Conservation (phyloP, 2,113 vertebrate genomes). For the Podarcis muralis region DNA sequence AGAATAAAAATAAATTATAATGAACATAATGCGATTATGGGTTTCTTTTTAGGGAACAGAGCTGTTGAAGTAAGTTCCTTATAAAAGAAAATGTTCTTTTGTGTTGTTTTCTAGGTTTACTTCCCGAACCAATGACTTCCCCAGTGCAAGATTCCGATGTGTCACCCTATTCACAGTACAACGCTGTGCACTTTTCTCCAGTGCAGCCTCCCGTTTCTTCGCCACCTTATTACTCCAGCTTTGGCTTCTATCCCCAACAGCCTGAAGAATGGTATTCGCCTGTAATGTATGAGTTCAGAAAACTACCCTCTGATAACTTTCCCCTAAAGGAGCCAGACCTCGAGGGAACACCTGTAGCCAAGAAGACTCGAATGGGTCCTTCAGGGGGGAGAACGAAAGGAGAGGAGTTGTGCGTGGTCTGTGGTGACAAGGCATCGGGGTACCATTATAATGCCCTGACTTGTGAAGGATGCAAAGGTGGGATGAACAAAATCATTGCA, state of each 20-base stretch:
- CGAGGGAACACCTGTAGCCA: conserved; percentile 78
- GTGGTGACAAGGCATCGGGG: conserved; percentile 96
- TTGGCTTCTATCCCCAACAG: conserved; percentile 88
- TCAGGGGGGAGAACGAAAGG: conserved; percentile 86
- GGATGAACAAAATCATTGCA: conserved; percentile 12
- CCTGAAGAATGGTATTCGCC: conserved; percentile 90
- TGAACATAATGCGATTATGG: background rate
- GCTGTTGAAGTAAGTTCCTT: background rate
- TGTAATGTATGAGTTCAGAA: conserved; percentile 87
- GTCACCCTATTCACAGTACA: conserved; percentile 84
- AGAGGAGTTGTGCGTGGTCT: conserved; percentile 96
- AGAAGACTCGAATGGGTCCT: conserved; percentile 81
- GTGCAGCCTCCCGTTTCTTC: conserved; percentile 85
- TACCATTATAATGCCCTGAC: conserved; percentile 98
- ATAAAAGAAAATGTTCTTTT: conserved; percentile 23
- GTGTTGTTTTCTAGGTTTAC: conserved; percentile 79
- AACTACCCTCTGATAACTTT: conserved; percentile 82
- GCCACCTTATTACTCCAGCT: conserved; percentile 86
- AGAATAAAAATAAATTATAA: background rate
- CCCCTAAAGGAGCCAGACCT: conserved; percentile 83
- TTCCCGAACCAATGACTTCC: conserved; percentile 86
- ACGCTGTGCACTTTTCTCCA: conserved; percentile 82
- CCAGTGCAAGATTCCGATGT: conserved; percentile 86
- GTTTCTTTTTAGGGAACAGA: background rate
- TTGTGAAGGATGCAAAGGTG: conserved; percentile 99